Conservation (phyloP, 2,113 vertebrate genomes). For the Oncorhynchus gorbuscha region DNA sequence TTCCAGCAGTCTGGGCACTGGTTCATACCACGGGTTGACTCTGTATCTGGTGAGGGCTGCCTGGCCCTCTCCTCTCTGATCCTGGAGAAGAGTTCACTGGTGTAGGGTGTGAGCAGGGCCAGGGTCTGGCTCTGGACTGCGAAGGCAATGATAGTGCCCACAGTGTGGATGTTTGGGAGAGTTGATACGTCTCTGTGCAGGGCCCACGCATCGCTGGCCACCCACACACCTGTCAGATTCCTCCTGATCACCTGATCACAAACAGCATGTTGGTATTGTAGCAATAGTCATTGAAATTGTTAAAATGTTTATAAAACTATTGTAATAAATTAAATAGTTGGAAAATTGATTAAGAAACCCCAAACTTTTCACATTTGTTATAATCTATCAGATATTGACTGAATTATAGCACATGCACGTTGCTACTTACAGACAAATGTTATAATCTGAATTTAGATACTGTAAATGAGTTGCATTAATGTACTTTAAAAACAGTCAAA, state of each 20-base stretch:
- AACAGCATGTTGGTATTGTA: neutral
- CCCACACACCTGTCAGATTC: slow-evolving; percentile 81
- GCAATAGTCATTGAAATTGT: neutral
- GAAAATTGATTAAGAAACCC: no score
- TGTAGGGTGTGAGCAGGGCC: slow-evolving; percentile 60
- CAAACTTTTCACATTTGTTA: slow-evolving; percentile 62
- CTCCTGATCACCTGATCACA: slow-evolving; percentile 65
- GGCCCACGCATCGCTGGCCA: slow-evolving; percentile 82
- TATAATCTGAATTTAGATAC: no score
- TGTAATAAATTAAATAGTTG: no score
- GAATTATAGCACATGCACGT: no score
- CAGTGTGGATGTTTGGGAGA: slow-evolving; percentile 62
- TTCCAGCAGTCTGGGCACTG: slow-evolving; percentile 69
- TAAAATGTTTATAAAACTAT: no score
- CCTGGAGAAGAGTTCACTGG: slow-evolving; percentile 51
- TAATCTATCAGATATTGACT: no score
- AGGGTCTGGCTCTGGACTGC: slow-evolving; percentile 39
- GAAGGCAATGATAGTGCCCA: slow-evolving; percentile 82
- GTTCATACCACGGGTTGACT: slow-evolving; percentile 32
- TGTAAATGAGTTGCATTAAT: neutral
- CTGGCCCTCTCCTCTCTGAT: slow-evolving; percentile 43
- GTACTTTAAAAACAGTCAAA: no score
- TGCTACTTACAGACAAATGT: neutral
- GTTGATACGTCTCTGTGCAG: slow-evolving; percentile 30
- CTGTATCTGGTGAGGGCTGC: neutral